A percentile compares a stretch with the other conserved stretches of the same genome.
phyloP scores from a whole-genome alignment of 1,140 invertebrate genomes.

The Drosophila nebulosa region DNA sequence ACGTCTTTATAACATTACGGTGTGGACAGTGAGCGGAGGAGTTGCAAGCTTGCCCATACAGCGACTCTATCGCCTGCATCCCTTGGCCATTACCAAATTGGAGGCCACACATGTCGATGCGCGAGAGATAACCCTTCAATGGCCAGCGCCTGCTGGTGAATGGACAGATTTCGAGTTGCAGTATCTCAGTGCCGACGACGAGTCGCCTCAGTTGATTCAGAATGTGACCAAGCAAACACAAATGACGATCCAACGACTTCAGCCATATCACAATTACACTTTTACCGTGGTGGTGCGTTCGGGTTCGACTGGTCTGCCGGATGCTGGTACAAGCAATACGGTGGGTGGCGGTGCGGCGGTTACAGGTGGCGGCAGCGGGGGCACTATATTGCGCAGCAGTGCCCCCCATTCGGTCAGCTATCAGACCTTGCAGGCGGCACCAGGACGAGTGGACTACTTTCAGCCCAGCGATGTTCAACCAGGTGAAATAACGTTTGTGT shows the following conservation, averaged over 20 bases:
- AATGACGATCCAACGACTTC: slow-evolving; percentile 87
- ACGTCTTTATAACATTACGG: slow-evolving; percentile 94
- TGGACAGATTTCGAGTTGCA: slow-evolving; percentile 94
- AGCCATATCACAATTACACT: slow-evolving; percentile 93
- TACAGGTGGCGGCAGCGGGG: slow-evolving; percentile 52
- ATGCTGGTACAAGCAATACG: neutral
- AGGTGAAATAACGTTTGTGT: slow-evolving; percentile 90
- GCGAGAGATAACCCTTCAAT: slow-evolving; percentile 89
- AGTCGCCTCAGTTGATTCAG: slow-evolving; percentile 84
- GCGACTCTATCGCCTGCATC: slow-evolving; percentile 91
- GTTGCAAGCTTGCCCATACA: slow-evolving; percentile 91
- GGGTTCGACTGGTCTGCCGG: slow-evolving; percentile 86
- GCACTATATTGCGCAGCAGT: slow-evolving; percentile 87
- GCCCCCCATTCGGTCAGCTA: slow-evolving; percentile 90
- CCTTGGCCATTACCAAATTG: slow-evolving; percentile 89
- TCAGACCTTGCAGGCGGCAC: slow-evolving; percentile 90
- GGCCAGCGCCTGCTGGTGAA: slow-evolving; percentile 91
- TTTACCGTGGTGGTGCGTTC: slow-evolving; percentile 92
- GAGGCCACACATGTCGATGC: slow-evolving; percentile 89
- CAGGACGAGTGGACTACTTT: slow-evolving; percentile 89
- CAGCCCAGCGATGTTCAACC: slow-evolving; percentile 90
- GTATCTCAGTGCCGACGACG: slow-evolving; percentile 87
- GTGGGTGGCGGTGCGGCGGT: neutral
- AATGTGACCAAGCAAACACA: slow-evolving; percentile 87
- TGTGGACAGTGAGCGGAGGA: slow-evolving; percentile 93